Percentiles rank a stretch among this genome's conserved stretches.
phyloP scores from a whole-genome alignment of 2,113 vertebrate species.

The Trichechus manatus region DNA sequence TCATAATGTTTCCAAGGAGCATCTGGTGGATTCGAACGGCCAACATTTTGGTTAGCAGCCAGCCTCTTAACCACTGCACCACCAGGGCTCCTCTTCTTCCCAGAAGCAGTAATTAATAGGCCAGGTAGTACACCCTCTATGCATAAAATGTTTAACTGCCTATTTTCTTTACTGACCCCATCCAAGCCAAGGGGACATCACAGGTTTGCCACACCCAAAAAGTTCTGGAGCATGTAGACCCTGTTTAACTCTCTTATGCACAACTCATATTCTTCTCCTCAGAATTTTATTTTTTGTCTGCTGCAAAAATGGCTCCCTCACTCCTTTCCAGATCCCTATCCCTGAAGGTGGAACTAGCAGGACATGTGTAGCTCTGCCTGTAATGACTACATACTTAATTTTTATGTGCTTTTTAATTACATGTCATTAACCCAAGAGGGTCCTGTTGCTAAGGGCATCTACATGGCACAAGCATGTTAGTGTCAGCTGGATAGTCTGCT shows the following conservation, averaged over 20 bases:
- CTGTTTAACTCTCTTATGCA: background rate
- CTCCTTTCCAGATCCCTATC: background rate
- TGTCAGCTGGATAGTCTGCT: background rate
- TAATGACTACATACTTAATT: constrained; percentile 5
- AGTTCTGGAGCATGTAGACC: background rate
- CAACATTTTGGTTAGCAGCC: too few species aligned
- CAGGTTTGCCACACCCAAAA: background rate
- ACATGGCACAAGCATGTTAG: background rate
- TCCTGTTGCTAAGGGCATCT: background rate
- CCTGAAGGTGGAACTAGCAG: background rate
- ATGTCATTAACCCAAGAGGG: background rate
- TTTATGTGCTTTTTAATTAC: background rate
- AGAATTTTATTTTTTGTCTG: background rate
- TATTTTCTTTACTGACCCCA: background rate
- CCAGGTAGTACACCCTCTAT: background rate
- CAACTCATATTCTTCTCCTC: constrained; percentile 1
- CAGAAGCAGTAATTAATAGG: background rate
- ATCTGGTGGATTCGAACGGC: too few species aligned
- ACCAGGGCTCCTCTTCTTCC: background rate
- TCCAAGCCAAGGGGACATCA: background rate
- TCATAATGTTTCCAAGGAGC: too few species aligned
- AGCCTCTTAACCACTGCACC: too few species aligned
- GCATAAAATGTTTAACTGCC: background rate
- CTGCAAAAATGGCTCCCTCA: background rate
- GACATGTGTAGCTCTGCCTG: background rate